A percentile compares a stretch with the other conserved stretches of the same genome.
These are phyloP conservation scores for Drosophila neotestacea DNA, from an alignment of 2,888 invertebrate genomes.

Conservation along the genomic window DNA sequence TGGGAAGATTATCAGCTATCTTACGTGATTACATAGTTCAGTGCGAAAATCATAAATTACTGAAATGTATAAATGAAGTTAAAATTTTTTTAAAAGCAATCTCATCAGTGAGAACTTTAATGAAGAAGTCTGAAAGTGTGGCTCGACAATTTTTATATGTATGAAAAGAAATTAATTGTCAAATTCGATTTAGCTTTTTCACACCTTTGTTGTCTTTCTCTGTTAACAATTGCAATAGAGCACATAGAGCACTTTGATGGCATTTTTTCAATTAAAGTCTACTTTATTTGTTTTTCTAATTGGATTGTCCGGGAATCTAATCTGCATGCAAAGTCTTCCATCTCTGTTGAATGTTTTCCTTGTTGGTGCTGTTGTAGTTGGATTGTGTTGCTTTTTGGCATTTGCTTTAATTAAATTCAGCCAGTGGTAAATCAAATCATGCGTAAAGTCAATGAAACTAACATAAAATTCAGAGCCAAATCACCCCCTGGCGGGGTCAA, in stretches of 20 bases:
- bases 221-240: slow-evolving; percentile 13
- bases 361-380: slow-evolving; percentile 17
- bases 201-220: slow-evolving; percentile 7
- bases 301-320: slow-evolving; percentile 56
- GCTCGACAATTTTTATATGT: background rate
- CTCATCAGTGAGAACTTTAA: too few relatives aligned
- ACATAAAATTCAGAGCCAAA: slow-evolving; percentile 54
- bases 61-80: too few relatives aligned
- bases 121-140: background rate
- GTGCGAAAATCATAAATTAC: too few relatives aligned
- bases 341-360: slow-evolving; percentile 19
- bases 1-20: too few relatives aligned
- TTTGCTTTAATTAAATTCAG: slow-evolving; percentile 71
- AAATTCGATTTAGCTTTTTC: slow-evolving; percentile 7
- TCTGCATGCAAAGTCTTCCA: slow-evolving; percentile 18
- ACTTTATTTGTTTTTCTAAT: slow-evolving; percentile 69
- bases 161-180: slow-evolving; percentile 14
- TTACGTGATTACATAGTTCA: too few relatives aligned
- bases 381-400: slow-evolving; percentile 41
- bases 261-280: slow-evolving; percentile 63
- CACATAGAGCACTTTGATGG: background rate
- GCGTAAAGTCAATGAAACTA: slow-evolving; percentile 65
- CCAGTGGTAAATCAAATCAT: slow-evolving; percentile 67
- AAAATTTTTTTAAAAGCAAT: too few relatives aligned
- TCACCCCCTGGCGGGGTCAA: background rate